A percentile compares a stretch with the other conserved stretches of the same genome.
Conservation (phyloP, 2,797 vertebrate species). For the Leptoclinus maculatus region DNA sequence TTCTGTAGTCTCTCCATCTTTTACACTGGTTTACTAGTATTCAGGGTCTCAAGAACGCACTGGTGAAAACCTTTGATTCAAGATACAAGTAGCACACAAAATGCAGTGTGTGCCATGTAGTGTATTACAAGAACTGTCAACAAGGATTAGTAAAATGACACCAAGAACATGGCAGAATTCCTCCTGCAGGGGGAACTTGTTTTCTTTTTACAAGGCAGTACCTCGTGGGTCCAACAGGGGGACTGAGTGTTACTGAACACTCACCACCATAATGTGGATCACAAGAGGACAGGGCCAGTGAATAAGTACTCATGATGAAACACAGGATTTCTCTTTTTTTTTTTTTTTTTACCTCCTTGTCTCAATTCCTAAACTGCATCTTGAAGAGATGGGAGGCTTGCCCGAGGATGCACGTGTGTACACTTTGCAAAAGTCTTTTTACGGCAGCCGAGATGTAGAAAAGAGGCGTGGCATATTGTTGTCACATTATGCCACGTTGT, state of each 20-base stretch:
- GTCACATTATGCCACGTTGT: too few species aligned
- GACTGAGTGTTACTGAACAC: slow-evolving; percentile 11
- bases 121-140: neutral
- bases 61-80: neutral
- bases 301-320: slow-evolving; percentile 26
- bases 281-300: slow-evolving; percentile 32
- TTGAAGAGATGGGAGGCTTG: too few species aligned
- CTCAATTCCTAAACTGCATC: too few species aligned
- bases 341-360: too few species aligned
- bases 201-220: slow-evolving; percentile 16
- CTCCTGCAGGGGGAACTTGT: slow-evolving; percentile 48
- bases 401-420: too few species aligned
- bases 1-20: neutral
- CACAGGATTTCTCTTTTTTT: slow-evolving; percentile 30
- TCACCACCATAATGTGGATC: slow-evolving; percentile 38
- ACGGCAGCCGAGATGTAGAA: too few species aligned
- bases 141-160: neutral
- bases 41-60: neutral
- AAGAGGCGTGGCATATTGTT: too few species aligned
- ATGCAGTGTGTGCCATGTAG: neutral
- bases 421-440: too few species aligned
- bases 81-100: neutral
- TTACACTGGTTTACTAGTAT: neutral
- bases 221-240: slow-evolving; percentile 47
- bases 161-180: neutral